Percentiles rank a stretch among this genome's conserved stretches.
Conservation (phyloP, 1,140 invertebrate genomes). For the Thaumatotibia leucotreta region DNA sequence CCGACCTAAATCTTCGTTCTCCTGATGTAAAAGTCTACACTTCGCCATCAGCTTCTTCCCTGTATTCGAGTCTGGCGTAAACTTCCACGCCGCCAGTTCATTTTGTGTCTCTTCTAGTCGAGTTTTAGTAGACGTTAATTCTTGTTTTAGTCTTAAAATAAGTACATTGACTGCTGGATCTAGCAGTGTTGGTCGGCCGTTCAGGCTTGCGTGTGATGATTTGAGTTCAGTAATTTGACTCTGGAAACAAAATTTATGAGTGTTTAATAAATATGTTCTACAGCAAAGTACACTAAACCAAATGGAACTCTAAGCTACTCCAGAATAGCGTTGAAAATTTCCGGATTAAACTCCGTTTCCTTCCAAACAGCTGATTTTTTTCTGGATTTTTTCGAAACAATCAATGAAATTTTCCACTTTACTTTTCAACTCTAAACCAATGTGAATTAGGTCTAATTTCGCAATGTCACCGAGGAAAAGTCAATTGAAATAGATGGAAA, state of each 20-base stretch:
- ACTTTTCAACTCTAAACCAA: too few species aligned
- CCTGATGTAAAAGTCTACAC: slow-evolving; percentile 96
- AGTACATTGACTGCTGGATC: slow-evolving; percentile 98
- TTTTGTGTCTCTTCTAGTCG: slow-evolving; percentile 98
- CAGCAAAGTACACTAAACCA: too few species aligned
- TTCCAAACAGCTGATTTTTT: too few species aligned
- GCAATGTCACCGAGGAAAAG: too few species aligned
- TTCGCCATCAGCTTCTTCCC: slow-evolving; percentile 99
- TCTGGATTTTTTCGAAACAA: too few species aligned
- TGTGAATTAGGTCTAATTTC: too few species aligned
- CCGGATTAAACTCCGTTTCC: too few species aligned
- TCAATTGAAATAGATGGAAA: too few species aligned
- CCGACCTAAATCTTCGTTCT: slow-evolving; percentile 98
- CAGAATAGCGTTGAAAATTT: too few species aligned
- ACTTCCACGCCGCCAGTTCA: slow-evolving; percentile 98
- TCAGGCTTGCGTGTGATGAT: slow-evolving; percentile 86
- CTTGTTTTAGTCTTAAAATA: slow-evolving; percentile 93
- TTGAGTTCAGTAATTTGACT: slow-evolving; percentile 95
- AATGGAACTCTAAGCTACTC: too few species aligned
- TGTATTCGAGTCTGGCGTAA: slow-evolving; percentile 98
- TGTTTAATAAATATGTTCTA: background rate
- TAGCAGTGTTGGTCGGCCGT: slow-evolving; percentile 87
- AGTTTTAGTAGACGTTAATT: slow-evolving; percentile 91
- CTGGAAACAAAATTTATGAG: slow-evolving; percentile 72
- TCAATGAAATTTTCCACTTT: too few species aligned